Conservation (phyloP, 2,113 vertebrate genomes). For the Eidolon helvum region DNA sequence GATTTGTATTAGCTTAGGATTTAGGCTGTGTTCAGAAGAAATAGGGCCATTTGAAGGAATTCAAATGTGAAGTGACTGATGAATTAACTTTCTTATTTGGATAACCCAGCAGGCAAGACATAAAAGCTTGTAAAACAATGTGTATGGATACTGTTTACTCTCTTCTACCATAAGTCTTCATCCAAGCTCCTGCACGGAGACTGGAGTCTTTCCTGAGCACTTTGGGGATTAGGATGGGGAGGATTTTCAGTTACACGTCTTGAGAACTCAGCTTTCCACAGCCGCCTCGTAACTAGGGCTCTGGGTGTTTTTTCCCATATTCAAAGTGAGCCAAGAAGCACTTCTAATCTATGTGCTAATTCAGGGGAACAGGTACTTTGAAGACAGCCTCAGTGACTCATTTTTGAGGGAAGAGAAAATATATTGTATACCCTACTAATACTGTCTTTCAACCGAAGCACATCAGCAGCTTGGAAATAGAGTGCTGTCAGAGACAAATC, state of each 20-base stretch:
- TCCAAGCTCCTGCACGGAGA: neutral
- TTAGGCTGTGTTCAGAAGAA: neutral
- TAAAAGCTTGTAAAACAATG: neutral
- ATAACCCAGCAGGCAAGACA: neutral
- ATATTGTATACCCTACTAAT: neutral
- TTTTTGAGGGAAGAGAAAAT: neutral
- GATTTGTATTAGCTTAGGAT: neutral
- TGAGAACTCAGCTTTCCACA: neutral
- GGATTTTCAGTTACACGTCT: neutral
- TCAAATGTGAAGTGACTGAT: neutral
- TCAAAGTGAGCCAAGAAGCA: conserved; percentile 19
- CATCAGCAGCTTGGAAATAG: neutral
- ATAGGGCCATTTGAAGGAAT: neutral
- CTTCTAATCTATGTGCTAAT: neutral
- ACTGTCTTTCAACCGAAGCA: neutral
- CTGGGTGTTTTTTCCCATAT: neutral
- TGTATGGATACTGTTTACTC: neutral
- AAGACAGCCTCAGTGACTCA: neutral
- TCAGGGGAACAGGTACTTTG: neutral
- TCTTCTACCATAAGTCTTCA: neutral
- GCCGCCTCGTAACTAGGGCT: neutral
- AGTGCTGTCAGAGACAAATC: neutral
- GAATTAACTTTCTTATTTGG: neutral
- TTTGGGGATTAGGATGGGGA: neutral
- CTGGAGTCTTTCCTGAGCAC: neutral